Evolutionary conservation across 2,797 vertebrate species (phyloP), one percentile per base, ranked within the genome.

Genomic region (Synaphobranchus kaupii): DNA sequence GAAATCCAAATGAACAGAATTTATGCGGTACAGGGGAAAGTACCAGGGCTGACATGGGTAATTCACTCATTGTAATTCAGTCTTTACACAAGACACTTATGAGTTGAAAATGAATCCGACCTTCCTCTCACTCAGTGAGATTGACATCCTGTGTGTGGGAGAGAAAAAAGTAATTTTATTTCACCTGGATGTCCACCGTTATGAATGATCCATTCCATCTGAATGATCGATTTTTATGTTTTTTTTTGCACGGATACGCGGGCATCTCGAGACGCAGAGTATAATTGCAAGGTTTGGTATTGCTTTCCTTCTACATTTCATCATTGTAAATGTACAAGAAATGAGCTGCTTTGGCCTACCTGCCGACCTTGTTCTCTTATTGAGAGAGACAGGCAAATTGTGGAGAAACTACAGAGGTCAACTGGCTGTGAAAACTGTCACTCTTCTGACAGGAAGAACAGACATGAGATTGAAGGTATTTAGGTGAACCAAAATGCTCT

Each of bases 31-130:
- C 76, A 7, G 31, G 17, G 28, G 4, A 22, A 78, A 47, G 73
- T 47, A 47, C 20, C 20, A 78, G 17, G 39, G 1, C 44, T 47
- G 44, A 31, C 76, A 48, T 48, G 17, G 44, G 44, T 80, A 80
- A 80, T 80, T 47, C 76, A 6, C 76, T 48, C 76, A 80, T 80
- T 48, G 48, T 48, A 80, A 80, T 80, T 80, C 76, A 48, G 39
- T 25, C 44, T n/a, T 20, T n/a, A 44, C 76, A 2, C 13, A 10
- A 47, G 17, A 80, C 76, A 48, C 76, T 44, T 76, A 17, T 39
- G 28, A 20, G 31, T 20, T 44, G 71, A 17, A 76, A 76, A 76
- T 76, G 71, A 39, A 76, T 20, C 9, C 17, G 34, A 13, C 28
- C 71, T 20, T 76, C 66, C 66, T 28, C 20, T 44, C 71, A 0